phyloP scores from a whole-genome alignment of 2,888 invertebrate genomes.

The Lepidonotus clava region DNA sequence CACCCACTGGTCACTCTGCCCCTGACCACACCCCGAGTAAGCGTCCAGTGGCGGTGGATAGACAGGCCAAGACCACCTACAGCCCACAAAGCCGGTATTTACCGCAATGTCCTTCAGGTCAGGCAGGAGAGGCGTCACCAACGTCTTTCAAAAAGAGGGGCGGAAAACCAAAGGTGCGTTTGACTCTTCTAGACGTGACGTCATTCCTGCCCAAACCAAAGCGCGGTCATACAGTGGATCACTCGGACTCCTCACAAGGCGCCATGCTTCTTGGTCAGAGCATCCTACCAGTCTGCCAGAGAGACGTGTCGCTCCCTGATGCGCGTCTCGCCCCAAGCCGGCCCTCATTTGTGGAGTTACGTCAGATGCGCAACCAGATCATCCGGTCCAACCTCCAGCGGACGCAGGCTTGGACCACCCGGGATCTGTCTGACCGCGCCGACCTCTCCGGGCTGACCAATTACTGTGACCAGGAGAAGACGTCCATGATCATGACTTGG shows the following conservation, averaged over 20 bases:
- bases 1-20: too few species aligned
- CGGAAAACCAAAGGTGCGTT: background rate
- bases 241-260: background rate
- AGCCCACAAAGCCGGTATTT: too few species aligned
- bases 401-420: conserved; percentile 14
- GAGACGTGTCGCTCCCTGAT: background rate
- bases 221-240: background rate
- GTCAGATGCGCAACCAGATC: background rate
- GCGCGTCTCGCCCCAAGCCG: background rate
- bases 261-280: background rate
- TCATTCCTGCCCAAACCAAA: conserved; percentile 1
- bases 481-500: conserved; percentile 2
- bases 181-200: background rate
- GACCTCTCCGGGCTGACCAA: conserved; percentile 4
- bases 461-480: conserved; percentile 24
- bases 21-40: too few species aligned
- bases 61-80: too few species aligned
- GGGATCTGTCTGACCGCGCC: background rate
- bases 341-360: background rate
- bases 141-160: background rate
- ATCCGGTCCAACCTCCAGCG: background rate
- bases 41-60: too few species aligned
- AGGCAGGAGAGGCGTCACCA: too few species aligned
- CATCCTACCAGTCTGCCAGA: background rate
- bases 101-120: too few species aligned